Evolutionary conservation across 2,113 vertebrate genomes (phyloP), one percentile per base, ranked within the genome.

Genomic region (Stercorarius parasiticus): DNA sequence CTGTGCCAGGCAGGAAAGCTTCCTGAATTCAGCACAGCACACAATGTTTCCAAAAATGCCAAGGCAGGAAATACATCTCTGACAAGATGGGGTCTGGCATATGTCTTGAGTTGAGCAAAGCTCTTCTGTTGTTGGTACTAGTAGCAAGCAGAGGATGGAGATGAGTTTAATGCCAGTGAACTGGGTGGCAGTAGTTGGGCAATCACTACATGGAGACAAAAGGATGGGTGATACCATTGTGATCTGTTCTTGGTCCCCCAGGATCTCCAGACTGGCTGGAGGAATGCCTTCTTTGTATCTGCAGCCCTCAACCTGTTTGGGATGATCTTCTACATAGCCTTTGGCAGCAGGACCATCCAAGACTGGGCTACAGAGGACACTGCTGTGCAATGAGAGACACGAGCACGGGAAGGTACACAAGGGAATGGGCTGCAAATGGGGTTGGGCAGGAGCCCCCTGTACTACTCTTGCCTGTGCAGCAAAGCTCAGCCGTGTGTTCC

Each of bases 361-460:
- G 92, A 91, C 15, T 98, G 99, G 98, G 98, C 98, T 19, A 27
- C 90, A 61, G 98, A 98, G 15, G 95, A 97, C 38, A 2, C 25
- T 14, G 78, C 25, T 21, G 32, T 47, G n/a, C 59, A 47, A 2
- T 29, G 50, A 65, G 49, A 45, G 17, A 34, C 36, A 40, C 1
- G 4, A 36, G n/a, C 11, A 25, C 3, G 59, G 30, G 18, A 34
- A 32, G n/a, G 40, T 26, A 40, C 45, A 6, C 52, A 38, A n/a
- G 22, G 36, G 36, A 49, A 13, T 1, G 7, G 52, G 36, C 95
- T 98, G 98, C 97, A 98, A 98, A 95, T 97, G 98, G 97, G 92
- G 97, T 99, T n/a, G 97, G 98, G 90, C 98, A 98, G 96, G 98
- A 99, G 94, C 98, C 36, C 30, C 7, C 19, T n/a, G 34, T 5